phyloP scores from a whole-genome alignment of 2,113 vertebrate genomes.

The Pardalotus punctatus region DNA sequence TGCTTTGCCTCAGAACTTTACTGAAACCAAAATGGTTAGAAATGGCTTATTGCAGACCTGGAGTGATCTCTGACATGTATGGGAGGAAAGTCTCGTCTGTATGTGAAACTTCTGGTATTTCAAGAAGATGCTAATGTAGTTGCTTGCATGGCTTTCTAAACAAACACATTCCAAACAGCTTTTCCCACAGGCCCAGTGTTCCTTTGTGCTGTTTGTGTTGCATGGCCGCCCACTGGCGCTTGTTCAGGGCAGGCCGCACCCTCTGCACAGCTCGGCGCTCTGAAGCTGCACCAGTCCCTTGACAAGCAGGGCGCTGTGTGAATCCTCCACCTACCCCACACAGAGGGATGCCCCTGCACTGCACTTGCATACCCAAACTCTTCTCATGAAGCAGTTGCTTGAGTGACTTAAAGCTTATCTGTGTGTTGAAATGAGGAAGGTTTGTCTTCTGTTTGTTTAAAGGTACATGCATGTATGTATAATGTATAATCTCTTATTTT shows the following conservation, averaged over 20 bases:
- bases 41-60: neutral
- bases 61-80: neutral
- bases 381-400: neutral
- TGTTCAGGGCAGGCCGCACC: neutral
- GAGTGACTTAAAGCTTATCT: neutral
- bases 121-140: conserved; percentile 16
- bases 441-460: conserved; percentile 1
- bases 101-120: conserved; percentile 37
- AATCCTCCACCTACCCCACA: neutral
- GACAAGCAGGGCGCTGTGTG: neutral
- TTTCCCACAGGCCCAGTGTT: conserved; percentile 28
- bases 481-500: conserved; percentile 30
- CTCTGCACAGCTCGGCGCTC: neutral
- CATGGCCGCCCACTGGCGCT: neutral
- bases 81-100: neutral
- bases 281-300: neutral
- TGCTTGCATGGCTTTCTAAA: conserved; percentile 14
- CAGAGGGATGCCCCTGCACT: neutral
- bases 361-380: neutral
- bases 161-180: conserved; percentile 5
- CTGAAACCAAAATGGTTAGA: neutral
- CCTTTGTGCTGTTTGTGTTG: conserved; percentile 10
- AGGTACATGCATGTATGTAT: neutral
- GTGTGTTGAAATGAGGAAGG: neutral
- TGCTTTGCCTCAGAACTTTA: neutral